Evolutionary conservation across 1,140 invertebrate genomes (phyloP).

Genomic region (Aradophagus sp.): DNA sequence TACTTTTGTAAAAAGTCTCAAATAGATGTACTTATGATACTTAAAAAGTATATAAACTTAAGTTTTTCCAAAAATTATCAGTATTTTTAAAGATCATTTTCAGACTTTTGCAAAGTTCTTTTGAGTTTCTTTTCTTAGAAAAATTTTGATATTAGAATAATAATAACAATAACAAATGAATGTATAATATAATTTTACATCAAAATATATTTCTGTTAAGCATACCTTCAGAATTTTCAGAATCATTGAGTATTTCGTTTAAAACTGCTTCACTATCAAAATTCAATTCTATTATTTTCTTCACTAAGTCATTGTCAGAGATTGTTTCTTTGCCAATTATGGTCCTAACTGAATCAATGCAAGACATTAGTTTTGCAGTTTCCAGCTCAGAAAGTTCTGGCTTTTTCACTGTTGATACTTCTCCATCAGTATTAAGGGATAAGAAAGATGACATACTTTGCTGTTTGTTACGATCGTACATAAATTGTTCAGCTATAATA

Average conservation of each 20-base stretch:
- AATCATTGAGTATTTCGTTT: constrained; percentile 80
- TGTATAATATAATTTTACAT: background rate
- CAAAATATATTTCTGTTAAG: no score
- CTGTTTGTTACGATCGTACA: constrained; percentile 85
- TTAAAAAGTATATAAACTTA: no score
- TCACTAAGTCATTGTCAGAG: constrained; percentile 81
- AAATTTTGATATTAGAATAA: constrained; percentile 1
- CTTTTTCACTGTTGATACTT: constrained; percentile 71
- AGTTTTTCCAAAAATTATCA: no score
- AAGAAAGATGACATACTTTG: constrained; percentile 84
- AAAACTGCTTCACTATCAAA: constrained; percentile 84
- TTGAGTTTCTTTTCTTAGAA: no score
- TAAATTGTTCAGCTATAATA: constrained; percentile 81
- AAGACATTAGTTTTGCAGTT: constrained; percentile 84
- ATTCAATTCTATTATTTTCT: constrained; percentile 79
- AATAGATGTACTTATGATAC: no score
- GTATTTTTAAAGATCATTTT: no score
- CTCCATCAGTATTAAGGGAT: constrained; percentile 78
- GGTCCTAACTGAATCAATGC: constrained; percentile 87
- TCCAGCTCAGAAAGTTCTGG: constrained; percentile 79
- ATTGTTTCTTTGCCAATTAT: constrained; percentile 84
- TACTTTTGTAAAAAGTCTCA: no score
- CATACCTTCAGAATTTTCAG: constrained; percentile 55
- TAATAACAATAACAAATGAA: background rate
- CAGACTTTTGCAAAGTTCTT: no score